Base-by-base conservation (phyloP, 2,113 vertebrate species). In the Microcebus ravelobensis region DNA sequence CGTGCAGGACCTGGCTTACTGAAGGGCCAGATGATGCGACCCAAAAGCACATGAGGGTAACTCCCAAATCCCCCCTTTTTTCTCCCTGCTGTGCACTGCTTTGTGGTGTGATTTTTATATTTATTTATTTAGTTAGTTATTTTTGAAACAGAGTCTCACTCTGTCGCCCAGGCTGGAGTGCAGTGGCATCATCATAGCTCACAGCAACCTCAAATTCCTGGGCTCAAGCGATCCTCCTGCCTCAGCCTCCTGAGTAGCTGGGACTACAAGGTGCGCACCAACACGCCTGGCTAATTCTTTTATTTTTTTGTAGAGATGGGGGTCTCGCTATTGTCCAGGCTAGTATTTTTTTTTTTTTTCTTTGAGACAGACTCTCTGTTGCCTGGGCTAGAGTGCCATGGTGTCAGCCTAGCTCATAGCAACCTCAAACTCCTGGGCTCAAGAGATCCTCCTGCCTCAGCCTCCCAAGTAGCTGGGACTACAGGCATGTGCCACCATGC, bases 1-100 rank as follows among this genome's bases (percentile, higher is more conserved):
- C 15, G 15, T 25, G 0, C 8, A 45, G 84, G 45, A 10, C 21
- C 14, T 29, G 39, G 65, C 31, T 73, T 76, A 1, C 59, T 8
- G 18, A 73, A 34, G 18, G 31, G 8, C 73, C 59, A 18, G 57
- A 17, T 0, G 31, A 52, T 2, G 2, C 5, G 67, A 45, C 82
- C 70, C 25, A 34, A 77, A 84, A 42, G 68, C 15, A 17, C 55
- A 50, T 17, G 48, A 76, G 18, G 21, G 20, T 3, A 6, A 20
- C 4, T n/a, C 18, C 42, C 2, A 0, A 50, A 8, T 20, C 25
- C 63, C 50, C 25, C 31, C 39, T 12, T 9, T 67, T 6, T 50
- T 20, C 11, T 81, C 27, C 8, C 12, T 6, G 67, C 52, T 18
- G 23, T 25, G 76, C 3, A 6, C 48, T 42, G 23, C 68, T 93